phyloP scores from a whole-genome alignment of 2,888 invertebrate genomes.

The Tipula lateralis region DNA sequence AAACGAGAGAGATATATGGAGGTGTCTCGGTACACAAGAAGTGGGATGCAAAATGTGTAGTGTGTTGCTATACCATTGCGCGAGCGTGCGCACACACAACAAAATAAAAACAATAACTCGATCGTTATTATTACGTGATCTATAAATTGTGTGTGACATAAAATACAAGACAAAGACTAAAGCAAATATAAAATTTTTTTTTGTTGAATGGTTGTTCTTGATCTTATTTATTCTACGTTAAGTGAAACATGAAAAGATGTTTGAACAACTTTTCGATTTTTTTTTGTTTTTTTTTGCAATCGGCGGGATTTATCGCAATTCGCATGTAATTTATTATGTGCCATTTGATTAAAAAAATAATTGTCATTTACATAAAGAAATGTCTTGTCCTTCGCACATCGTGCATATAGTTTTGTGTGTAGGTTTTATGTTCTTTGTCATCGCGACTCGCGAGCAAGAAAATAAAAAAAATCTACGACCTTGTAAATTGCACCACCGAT shows the following conservation, averaged over 20 bases:
- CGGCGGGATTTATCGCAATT: neutral
- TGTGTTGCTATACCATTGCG: neutral
- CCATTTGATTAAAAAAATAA: neutral
- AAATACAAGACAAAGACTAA: neutral
- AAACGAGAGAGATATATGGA: neutral
- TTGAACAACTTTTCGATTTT: constrained; percentile 16
- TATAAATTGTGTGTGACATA: constrained; percentile 11
- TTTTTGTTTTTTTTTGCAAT: neutral
- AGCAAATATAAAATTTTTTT: neutral
- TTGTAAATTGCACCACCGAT: neutral
- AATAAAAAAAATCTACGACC: neutral
- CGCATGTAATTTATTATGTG: neutral
- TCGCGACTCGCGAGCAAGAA: neutral
- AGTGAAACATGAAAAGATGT: neutral
- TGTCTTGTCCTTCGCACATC: neutral
- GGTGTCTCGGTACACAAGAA: neutral
- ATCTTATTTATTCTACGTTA: constrained; percentile 5
- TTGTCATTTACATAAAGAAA: neutral
- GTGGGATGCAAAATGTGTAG: neutral
- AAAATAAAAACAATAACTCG: neutral
- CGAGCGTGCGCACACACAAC: neutral
- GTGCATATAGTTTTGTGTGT: neutral
- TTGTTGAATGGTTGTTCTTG: neutral
- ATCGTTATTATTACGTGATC: neutral
- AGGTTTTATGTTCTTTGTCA: neutral